phyloP scores from a whole-genome alignment of 2,113 vertebrate genomes.

The Thamnophis sirtalis region DNA sequence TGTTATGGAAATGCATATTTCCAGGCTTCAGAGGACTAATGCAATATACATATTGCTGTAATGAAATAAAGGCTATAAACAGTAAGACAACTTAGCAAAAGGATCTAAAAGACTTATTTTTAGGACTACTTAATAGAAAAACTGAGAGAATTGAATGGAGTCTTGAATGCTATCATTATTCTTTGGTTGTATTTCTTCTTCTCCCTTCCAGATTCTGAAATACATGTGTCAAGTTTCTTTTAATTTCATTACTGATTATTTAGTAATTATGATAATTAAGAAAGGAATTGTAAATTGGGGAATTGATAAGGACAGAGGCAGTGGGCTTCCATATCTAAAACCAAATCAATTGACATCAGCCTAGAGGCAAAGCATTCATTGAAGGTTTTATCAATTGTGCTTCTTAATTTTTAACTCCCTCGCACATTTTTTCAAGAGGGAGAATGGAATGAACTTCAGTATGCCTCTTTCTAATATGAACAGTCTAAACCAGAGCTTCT shows the following conservation, averaged over 20 bases:
- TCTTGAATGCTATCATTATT: not conserved
- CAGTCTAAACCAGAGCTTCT: not conserved
- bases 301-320: not conserved
- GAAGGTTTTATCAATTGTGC: not conserved
- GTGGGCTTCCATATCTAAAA: not conserved
- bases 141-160: not conserved
- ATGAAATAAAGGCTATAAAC: not conserved
- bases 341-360: not conserved
- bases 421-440: not conserved
- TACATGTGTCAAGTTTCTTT: not conserved
- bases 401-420: not conserved
- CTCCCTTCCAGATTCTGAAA: not conserved
- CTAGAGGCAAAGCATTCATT: not conserved
- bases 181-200: not conserved
- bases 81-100: not conserved
- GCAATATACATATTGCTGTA: not conserved
- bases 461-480: not conserved
- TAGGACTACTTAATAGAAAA: not conserved
- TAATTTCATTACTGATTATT: not conserved
- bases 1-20: not conserved
- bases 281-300: not conserved
- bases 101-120: not conserved
- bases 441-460: not conserved
- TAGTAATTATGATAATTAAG: not conserved
- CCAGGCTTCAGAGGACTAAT: constrained; percentile 1